These are phyloP conservation scores for Drosophila cognata DNA, from an alignment of 2,888 invertebrate species.

Conservation along the genomic window DNA sequence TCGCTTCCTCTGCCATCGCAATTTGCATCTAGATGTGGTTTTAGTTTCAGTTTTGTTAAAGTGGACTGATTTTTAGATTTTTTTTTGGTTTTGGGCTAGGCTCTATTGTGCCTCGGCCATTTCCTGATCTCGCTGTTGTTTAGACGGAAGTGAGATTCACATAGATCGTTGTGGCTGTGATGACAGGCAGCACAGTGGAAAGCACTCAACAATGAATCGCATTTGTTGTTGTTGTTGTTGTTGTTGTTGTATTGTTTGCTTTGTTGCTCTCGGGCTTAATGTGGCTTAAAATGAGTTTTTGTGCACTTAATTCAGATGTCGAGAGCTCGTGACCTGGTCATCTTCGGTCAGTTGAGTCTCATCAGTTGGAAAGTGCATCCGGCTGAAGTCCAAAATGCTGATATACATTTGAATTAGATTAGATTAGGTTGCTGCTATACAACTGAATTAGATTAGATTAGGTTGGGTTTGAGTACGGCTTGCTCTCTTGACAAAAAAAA, in stretches of 20 bases:
- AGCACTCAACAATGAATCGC: slow-evolving; percentile 44
- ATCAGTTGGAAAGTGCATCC: slow-evolving; percentile 30
- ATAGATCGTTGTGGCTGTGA: slow-evolving; percentile 20
- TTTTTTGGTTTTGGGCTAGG: not conserved
- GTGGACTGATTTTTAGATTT: not conserved
- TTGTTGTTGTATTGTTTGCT: slow-evolving; percentile 6
- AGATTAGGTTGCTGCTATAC: not conserved
- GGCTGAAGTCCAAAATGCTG: slow-evolving; percentile 7
- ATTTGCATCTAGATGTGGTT: slow-evolving; percentile 25
- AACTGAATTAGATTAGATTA: not conserved
- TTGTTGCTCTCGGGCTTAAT: slow-evolving; percentile 18
- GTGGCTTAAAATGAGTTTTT: slow-evolving; percentile 35
- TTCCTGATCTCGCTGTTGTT: slow-evolving; percentile 26
- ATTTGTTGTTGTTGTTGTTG: slow-evolving; percentile 9
- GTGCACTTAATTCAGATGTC: slow-evolving; percentile 28
- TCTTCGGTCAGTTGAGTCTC: slow-evolving; percentile 6
- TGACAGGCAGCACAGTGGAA: slow-evolving; percentile 34
- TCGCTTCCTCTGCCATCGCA: not conserved
- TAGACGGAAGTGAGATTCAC: slow-evolving; percentile 27
- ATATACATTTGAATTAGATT: not conserved
- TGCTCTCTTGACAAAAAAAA: not conserved
- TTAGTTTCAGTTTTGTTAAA: not conserved
- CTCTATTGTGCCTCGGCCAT: slow-evolving; percentile 28
- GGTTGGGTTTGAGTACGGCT: not conserved
- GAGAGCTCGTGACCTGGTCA: slow-evolving; percentile 16